Evolutionary conservation across 1,140 invertebrate species (phyloP), one percentile per base, ranked within the genome.

Genomic region (Caenorhabditis remanei): DNA sequence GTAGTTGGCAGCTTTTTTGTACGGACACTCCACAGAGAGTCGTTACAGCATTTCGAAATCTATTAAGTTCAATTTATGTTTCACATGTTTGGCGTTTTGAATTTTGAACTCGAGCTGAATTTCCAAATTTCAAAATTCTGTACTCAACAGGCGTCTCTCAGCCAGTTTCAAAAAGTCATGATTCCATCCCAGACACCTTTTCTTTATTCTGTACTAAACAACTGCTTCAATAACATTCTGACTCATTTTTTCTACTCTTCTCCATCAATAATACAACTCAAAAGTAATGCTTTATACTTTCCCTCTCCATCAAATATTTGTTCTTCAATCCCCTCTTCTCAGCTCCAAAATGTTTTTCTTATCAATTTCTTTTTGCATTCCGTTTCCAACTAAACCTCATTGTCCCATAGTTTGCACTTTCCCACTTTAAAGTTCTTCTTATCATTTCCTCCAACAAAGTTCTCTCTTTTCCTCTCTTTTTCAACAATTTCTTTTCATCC

Each of bases 341-440:
- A 79, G n/a, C 71, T 79, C 53, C 71, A 50, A 50, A 79, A 63
- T 13, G 43, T 79, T 79, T 21, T 63, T 79, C 71, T 79, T 79
- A 79, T 79, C 71, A 79, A 50, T 50, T 67, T 79, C 43, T 13
- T 24, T 32, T 11, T 14, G 13, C 55, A 58, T 58, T 58, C 40
- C 65, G 9, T 16, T 79, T 24, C n/a, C 71, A 79, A 79, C 53
- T 79, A 79, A 79, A 79, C 71, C 46, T 79, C 41, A 19, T 46
- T 71, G 61, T 75, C 41, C 4, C 13, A 46, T 40, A 5, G 21
- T 5, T 79, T 79, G 46, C 53, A 50, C 43, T 79, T 50, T 32
- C 53, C n/a, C 14, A 13, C 11, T 41, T 24, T 5, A 32, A 32
- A 32, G 32, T 43, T 19, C 21, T 79, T 16, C 8, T 32, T 24